phyloP scores from a whole-genome alignment of 2,113 vertebrate genomes.

The Mungos mungo region DNA sequence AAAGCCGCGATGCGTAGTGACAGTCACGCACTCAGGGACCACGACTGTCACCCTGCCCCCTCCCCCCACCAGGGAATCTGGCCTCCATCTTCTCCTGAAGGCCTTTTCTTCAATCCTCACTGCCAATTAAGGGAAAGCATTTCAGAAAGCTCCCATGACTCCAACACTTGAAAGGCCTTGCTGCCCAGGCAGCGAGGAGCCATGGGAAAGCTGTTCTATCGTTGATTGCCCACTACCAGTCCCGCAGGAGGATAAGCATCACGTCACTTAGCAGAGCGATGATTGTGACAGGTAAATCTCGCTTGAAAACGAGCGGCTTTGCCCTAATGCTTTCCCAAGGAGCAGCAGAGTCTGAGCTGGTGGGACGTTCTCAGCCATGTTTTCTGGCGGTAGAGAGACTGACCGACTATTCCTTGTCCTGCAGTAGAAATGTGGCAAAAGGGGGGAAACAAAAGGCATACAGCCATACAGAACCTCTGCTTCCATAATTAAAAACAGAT shows the following conservation, averaged over 20 bases:
- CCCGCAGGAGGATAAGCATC: not conserved
- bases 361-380: not conserved
- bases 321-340: no score
- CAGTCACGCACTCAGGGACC: no score
- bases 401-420: not conserved
- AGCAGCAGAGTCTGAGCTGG: not conserved
- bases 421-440: no score
- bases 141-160: not conserved
- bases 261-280: no score
- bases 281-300: not conserved
- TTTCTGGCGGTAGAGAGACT: not conserved
- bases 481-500: not conserved
- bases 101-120: not conserved
- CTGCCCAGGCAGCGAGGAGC: not conserved
- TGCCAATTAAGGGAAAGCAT: not conserved
- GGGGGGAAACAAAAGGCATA: not conserved
- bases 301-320: not conserved
- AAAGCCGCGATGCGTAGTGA: no score
- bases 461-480: fast-evolving
- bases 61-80: not conserved
- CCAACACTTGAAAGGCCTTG: not conserved
- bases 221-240: not conserved
- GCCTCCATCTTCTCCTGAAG: not conserved
- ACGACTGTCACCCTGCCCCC: fast-evolving
- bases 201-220: fast-evolving